Evolutionary conservation across 2,888 invertebrate species (phyloP).

Genomic region (Aphelenchoides bicaudatus): DNA sequence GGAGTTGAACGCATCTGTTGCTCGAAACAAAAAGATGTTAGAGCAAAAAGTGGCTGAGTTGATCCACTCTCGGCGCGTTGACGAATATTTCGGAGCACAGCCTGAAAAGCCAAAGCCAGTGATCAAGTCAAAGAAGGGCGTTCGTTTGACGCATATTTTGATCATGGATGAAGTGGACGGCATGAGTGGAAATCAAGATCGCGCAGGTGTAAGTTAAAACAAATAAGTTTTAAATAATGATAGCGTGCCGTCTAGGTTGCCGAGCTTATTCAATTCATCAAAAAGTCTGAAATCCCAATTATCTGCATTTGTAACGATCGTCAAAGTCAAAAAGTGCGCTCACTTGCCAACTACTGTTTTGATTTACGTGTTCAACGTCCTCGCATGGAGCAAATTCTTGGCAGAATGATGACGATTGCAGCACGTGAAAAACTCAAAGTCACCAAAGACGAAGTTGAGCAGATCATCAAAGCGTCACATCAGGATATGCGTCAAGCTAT

Average conservation of each 20-base stretch:
- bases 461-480: slow-evolving; percentile 75
- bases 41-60: slow-evolving; percentile 45
- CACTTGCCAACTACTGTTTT: slow-evolving; percentile 86
- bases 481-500: slow-evolving; percentile 76
- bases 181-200: slow-evolving; percentile 97
- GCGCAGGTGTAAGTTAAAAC: slow-evolving; percentile 77
- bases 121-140: not conserved
- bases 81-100: slow-evolving; percentile 43
- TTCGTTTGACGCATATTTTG: slow-evolving; percentile 70
- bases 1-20: slow-evolving; percentile 96
- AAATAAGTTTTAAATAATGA: slow-evolving; percentile 17
- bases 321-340: slow-evolving; percentile 72
- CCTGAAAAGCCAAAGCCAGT: not conserved
- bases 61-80: slow-evolving; percentile 46
- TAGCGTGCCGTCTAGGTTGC: slow-evolving; percentile 64
- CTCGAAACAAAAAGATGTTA: slow-evolving; percentile 66
- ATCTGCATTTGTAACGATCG: slow-evolving; percentile 98
- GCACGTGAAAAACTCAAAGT: slow-evolving; percentile 80
- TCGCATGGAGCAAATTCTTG: slow-evolving; percentile 83
- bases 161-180: slow-evolving; percentile 99
- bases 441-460: slow-evolving; percentile 72
- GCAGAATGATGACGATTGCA: slow-evolving; percentile 84
- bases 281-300: slow-evolving; percentile 78
- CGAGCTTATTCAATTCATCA: slow-evolving; percentile 86
- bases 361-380: slow-evolving; percentile 82